Evolutionary conservation across 2,797 vertebrate species (phyloP), one percentile per base, ranked within the genome.

Genomic region (Scomberomorus guttatus): DNA sequence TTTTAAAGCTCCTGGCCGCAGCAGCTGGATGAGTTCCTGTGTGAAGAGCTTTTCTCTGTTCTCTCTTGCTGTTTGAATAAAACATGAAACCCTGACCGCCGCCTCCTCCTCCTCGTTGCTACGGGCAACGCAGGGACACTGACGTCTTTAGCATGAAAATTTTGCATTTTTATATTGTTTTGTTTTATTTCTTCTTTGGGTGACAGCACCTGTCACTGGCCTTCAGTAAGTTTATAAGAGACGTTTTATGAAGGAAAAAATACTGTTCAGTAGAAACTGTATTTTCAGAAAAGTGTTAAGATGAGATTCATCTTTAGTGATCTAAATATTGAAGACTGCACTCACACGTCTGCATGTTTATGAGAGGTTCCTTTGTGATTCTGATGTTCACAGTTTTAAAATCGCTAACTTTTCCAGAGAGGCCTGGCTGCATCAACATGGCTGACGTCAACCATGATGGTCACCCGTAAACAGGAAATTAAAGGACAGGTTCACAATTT

Each of bases 21-120:
- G 74, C 66, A 78, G 69, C 69, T 82, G 77, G 66, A 78, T 56
- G 54, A 69, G 11, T 61, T 72, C 51, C 66, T 60, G 67, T 59
- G 72, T 72, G 63, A 82, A 84, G 77, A 79, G 85, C 74, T 79
- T 82, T 78, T 60, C 76, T 73, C 65, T 87, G 68, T 76, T 82
- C 69, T 56, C 57, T 44, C 51, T 65, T 37, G 64, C 63, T 2
- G 27, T 2, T 24, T 88, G 73, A 86, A 86, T 86, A 79, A 88
- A 83, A 88, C 81, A 86, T 85, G 69, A 83, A 75, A 22, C 68
- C 60, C 68, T n/a, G 24, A 59, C n/a, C 54, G 12, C 55, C 32
- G 5, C 59, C 60, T 14, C 59, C 48, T 52, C 69, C 32, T 48
- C 60, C 25, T 20, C 18, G 46, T 69, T 57, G 48, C 78, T 32